phyloP scores from a whole-genome alignment of 2,888 invertebrate genomes.

The Petrolisthes manimaculis region DNA sequence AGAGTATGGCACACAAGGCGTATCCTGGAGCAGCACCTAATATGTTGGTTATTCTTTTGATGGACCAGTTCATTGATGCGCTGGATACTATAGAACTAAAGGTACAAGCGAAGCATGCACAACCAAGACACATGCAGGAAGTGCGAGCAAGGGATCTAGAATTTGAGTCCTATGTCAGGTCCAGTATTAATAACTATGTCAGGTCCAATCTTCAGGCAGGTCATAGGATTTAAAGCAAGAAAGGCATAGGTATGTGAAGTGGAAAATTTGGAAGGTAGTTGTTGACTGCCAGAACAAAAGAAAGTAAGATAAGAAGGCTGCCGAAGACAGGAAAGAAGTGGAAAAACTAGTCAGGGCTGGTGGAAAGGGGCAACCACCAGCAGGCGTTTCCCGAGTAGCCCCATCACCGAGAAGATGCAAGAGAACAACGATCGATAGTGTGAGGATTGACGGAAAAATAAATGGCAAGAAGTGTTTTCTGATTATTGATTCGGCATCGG shows the following conservation, averaged over 20 bases:
- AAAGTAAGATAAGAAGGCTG: neutral
- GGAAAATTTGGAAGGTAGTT: neutral
- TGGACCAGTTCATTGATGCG: conserved; percentile 9
- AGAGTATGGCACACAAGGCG: neutral
- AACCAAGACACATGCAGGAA: conserved; percentile 1
- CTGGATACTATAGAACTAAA: neutral
- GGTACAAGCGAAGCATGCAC: conserved; percentile 12
- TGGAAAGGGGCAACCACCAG: neutral
- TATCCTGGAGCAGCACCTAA: neutral
- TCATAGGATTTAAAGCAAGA: neutral
- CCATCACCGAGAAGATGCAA: neutral
- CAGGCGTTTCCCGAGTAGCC: neutral
- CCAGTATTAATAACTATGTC: too few relatives aligned
- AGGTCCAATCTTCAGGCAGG: neutral
- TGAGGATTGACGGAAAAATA: neutral
- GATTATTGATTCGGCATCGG: neutral
- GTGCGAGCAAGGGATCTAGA: conserved; percentile 3
- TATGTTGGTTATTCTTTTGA: neutral
- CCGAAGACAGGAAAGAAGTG: neutral
- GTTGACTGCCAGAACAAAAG: neutral
- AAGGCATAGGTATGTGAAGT: neutral
- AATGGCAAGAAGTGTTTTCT: neutral
- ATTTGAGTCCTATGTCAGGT: conserved; percentile 6
- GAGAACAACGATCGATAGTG: neutral
- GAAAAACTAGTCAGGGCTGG: neutral